A percentile compares a stretch with the other conserved stretches of the same genome.
Evolutionary conservation across 1,140 invertebrate genomes (phyloP).

Genomic region (Aphidius ervi): DNA sequence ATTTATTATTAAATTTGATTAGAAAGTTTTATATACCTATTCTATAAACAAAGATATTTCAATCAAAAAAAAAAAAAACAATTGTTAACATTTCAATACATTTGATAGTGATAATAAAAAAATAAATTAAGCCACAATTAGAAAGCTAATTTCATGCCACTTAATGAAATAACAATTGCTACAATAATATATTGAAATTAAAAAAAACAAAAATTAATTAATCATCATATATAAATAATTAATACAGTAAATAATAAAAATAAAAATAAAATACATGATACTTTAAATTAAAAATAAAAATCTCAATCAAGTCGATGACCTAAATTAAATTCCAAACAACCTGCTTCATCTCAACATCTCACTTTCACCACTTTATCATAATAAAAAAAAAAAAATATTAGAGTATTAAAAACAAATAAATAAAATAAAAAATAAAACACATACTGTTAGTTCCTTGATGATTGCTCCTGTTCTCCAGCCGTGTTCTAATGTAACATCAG

Average conservation of each 20-base stretch:
- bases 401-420: background rate
- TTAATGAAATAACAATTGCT: too few relatives aligned
- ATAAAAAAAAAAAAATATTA: background rate
- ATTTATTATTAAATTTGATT: constrained; percentile 1
- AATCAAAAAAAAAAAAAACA: background rate
- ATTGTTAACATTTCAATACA: too few relatives aligned
- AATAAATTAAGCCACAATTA: background rate
- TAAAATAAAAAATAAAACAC: constrained; percentile 20
- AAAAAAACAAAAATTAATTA: too few relatives aligned
- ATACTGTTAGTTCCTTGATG: constrained; percentile 84
- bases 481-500: constrained; percentile 92
- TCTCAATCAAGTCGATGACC: too few relatives aligned
- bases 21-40: background rate
- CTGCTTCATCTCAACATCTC: background rate
- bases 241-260: too few relatives aligned
- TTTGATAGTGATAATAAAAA: background rate
- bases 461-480: constrained; percentile 98
- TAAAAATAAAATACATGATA: too few relatives aligned
- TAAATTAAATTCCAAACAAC: too few relatives aligned
- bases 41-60: background rate
- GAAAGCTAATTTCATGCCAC: too few relatives aligned
- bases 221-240: too few relatives aligned
- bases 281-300: too few relatives aligned
- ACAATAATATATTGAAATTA: too few relatives aligned
- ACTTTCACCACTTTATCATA: constrained; percentile 12